Percentiles rank a stretch among this genome's conserved stretches.
Evolutionary conservation across 2,888 invertebrate genomes (phyloP).

Genomic region (Heteropelma amictum): DNA sequence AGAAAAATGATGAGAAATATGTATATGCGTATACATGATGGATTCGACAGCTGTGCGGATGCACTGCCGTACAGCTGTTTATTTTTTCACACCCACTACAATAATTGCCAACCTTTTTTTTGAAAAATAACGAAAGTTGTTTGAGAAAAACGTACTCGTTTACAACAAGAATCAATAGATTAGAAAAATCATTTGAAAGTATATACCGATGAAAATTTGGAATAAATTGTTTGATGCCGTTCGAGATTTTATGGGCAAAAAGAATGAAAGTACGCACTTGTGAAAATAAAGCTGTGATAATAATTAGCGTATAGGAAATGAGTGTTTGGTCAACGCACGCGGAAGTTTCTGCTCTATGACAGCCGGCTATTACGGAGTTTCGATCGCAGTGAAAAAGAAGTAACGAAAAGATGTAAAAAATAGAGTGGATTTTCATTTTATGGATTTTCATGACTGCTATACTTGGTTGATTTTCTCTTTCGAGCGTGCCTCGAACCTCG

Average conservation of each 20-base stretch:
- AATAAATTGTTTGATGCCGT: background rate
- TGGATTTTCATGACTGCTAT: background rate
- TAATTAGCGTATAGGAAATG: background rate
- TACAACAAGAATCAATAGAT: too few relatives aligned
- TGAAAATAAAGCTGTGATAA: background rate
- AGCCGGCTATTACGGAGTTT: conserved; percentile 33
- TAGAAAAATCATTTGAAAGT: too few relatives aligned
- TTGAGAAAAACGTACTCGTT: too few relatives aligned
- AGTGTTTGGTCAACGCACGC: background rate
- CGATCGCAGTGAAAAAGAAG: conserved; percentile 9
- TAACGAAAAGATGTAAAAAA: conserved; percentile 1
- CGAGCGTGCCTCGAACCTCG: conserved; percentile 21
- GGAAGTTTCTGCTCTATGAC: conserved; percentile 24
- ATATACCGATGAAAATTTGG: too few relatives aligned
- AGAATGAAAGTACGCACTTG: background rate
- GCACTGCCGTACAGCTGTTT: too few relatives aligned
- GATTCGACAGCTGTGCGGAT: conserved; percentile 1
- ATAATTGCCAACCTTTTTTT: too few relatives aligned
- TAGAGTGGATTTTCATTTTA: background rate
- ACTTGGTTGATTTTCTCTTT: background rate
- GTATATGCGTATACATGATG: background rate
- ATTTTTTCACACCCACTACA: conserved; percentile 13
- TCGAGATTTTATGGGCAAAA: background rate
- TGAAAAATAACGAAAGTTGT: too few relatives aligned
- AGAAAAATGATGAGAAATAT: background rate